Percentiles rank a stretch among this genome's conserved stretches.
Conservation (phyloP, 2,113 vertebrate species). For the Antigone vipio region DNA sequence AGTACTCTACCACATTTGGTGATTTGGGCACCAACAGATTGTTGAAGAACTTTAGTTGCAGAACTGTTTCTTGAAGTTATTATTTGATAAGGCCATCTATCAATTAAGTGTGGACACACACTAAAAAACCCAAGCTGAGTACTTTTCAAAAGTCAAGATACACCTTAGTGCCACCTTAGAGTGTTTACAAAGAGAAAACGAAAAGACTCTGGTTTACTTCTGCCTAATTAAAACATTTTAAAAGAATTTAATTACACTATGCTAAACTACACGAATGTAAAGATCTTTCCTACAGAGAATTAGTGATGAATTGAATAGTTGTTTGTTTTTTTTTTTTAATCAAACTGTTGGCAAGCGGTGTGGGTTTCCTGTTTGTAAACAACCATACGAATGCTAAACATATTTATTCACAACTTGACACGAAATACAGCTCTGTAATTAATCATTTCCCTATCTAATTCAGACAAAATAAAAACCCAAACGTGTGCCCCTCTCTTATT, state of each 20-base stretch:
- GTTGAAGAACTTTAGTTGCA: neutral
- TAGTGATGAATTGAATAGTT: conserved; percentile 59
- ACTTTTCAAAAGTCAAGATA: neutral
- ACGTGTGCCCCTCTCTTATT: conserved; percentile 44
- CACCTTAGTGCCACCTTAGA: neutral
- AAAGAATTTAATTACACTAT: conserved; percentile 71
- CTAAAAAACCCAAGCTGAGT: neutral
- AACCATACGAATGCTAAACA: conserved; percentile 70
- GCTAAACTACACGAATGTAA: conserved; percentile 64
- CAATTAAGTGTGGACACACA: neutral
- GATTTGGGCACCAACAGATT: neutral
- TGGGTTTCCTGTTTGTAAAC: conserved; percentile 73
- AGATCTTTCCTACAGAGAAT: conserved; percentile 71
- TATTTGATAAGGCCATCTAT: neutral
- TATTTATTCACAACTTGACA: conserved; percentile 79
- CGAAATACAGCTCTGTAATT: conserved; percentile 71
- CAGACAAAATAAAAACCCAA: conserved; percentile 63
- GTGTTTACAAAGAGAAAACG: conserved; percentile 14
- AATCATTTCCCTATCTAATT: conserved; percentile 74
- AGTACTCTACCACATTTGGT: neutral
- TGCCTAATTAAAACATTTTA: conserved; percentile 72
- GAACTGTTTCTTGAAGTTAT: neutral
- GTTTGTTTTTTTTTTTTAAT: conserved; percentile 60
- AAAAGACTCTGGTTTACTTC: conserved; percentile 53
- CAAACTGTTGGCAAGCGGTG: conserved; percentile 67